Evolutionary conservation across 1,140 invertebrate species (phyloP), one percentile per base, ranked within the genome.

Genomic region (Nephotettix cincticeps): DNA sequence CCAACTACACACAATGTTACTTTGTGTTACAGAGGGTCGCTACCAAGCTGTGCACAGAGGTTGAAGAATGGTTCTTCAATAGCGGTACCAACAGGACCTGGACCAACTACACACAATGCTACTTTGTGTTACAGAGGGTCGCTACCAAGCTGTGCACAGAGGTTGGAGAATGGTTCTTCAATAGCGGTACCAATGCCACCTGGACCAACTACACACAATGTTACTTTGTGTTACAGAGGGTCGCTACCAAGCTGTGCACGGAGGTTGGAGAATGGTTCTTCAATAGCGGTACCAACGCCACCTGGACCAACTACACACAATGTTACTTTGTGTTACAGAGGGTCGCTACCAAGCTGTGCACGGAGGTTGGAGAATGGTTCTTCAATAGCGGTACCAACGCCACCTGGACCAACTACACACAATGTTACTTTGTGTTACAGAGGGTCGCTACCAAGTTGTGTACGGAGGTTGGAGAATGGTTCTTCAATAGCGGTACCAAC

Each of bases 51-150:
- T 90, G 88, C 73, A 82, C 83, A 73, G 54, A 75, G 17, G 79
- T 85, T 68, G 88, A 87, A 1, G 79, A 82, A 13, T 90, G 88
- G 88, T 88, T 80, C 71, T 78, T 78, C 70, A 82, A 79, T 54
- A 47, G 72, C 1, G 77, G 80, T 28, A 77, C 75, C 1, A 83
- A 84, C 51, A 76, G 58, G 29, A 81, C 81, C 2, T 89, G 87
- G 86, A 86, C 83, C 54, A 88, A 90, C 78, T 88, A 86, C 69
- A 82, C 81, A 4, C 78, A 82, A 25, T 90, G 88, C 74, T 83
- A 79, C 36, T 77, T 64, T 21, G 19, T 21, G 13, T 28, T 45
- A 40, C 23, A 27, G 36, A 65, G 27, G n/a, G 21, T 19, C 36
- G 32, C 32, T n/a, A 43, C 32, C 63, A 58, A 25, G 6, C 14